Evolutionary conservation across 2,113 vertebrate genomes (phyloP), one percentile per base, ranked within the genome.

Genomic region (Sorex araneus): DNA sequence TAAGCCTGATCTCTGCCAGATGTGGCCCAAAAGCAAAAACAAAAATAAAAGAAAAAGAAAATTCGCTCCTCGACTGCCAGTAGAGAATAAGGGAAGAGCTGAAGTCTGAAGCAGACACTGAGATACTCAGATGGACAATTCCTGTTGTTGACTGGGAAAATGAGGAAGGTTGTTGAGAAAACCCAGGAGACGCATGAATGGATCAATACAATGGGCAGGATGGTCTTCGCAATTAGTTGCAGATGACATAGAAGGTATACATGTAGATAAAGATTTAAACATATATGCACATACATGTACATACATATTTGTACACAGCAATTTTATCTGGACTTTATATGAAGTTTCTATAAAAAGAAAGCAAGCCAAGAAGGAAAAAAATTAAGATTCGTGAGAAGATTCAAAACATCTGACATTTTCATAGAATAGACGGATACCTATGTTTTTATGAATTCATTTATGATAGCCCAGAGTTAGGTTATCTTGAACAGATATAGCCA

Each of bases 381-480:
- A 12, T 8, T 47, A 87, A 93, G 28, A 5, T 64, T 54, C 88
- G 2, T 77, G 34, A 94, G 30, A 91, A 93, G 13, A 30, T 74
- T n/a, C 50, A 89, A 57, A 18, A 36, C 6, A 81, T 76, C 86
- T 45, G 25, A 67, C 15, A 69, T 84, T 83, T 83, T 84, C 23
- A 93, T 50, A 28, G 4, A 85, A 40, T 12, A 69, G 2, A 63
- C 54, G 5, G 60, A 83, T 89, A 87, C 80, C 19, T 82, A 11
- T 83, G 21, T 2, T 78, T 0, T 88, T 71, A 88, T 19, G 4
- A 11, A 34, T 36, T 28, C 30, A 45, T 67, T 91, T 34, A 79
- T 43, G 91, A 10, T 28, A 90, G 32, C 36, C 8, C 45, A 92
- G 64, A 50, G 27, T 93, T 82, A 93, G 32, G 43, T 54, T 83